Evolutionary conservation across 2,888 invertebrate species (phyloP).

Genomic region (Drosophila limbata): DNA sequence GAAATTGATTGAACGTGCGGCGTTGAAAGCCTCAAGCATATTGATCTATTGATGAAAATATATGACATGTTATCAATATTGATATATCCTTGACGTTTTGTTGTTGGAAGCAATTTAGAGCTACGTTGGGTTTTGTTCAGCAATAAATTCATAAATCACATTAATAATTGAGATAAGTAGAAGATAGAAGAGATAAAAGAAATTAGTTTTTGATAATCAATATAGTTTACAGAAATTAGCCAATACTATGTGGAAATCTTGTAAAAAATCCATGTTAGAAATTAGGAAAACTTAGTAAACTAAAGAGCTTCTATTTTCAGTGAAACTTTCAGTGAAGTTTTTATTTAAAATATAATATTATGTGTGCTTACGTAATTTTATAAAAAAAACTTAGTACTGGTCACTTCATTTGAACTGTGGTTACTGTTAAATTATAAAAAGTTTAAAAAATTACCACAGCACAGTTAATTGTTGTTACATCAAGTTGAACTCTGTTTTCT

Average conservation of each 20-base stretch:
- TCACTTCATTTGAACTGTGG: too few relatives aligned
- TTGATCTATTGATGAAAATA: conserved; percentile 45
- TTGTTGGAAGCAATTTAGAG: conserved; percentile 34
- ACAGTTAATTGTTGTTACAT: too few relatives aligned
- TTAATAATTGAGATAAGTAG: background rate
- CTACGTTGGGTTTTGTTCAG: background rate
- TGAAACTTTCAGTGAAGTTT: too few relatives aligned
- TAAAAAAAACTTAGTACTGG: background rate
- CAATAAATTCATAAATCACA: background rate
- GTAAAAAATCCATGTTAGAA: too few relatives aligned
- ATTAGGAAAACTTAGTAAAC: too few relatives aligned
- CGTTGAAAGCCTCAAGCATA: conserved; percentile 45
- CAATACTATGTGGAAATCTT: too few relatives aligned
- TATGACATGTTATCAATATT: conserved; percentile 46
- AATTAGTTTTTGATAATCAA: too few relatives aligned
- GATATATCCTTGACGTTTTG: conserved; percentile 16
- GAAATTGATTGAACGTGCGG: conserved; percentile 55
- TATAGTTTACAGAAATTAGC: too few relatives aligned
- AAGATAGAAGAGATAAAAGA: too few relatives aligned
- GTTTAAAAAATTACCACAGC: background rate
- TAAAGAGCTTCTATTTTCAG: too few relatives aligned
- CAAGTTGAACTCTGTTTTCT: conserved; percentile 2
- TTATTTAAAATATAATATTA: background rate
- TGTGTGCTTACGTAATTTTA: background rate
- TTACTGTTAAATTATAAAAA: background rate